Evolutionary conservation across 2,113 vertebrate genomes (phyloP).

Genomic region (Cranoglanis bouderius): DNA sequence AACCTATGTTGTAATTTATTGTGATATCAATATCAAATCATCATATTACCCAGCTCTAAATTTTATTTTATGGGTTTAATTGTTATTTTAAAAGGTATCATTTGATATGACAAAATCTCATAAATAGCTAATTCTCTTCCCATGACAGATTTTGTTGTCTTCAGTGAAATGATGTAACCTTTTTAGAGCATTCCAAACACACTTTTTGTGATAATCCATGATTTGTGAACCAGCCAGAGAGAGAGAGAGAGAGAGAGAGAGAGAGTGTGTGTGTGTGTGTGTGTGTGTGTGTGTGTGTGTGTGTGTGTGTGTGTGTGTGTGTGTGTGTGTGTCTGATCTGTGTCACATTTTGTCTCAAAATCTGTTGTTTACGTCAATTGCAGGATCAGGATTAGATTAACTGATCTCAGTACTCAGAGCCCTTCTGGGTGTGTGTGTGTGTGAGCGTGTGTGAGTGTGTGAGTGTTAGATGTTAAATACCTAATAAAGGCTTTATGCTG

Average conservation of each 20-base stretch:
- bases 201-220: not conserved
- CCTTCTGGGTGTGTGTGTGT: not conserved
- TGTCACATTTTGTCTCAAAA: not conserved
- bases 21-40: not conserved
- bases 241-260: too few relatives aligned
- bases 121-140: not conserved
- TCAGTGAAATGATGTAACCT: not conserved
- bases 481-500: not conserved
- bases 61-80: not conserved
- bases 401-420: slow-evolving; percentile 8
- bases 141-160: not conserved
- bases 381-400: slow-evolving; percentile 18
- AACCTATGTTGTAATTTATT: too few relatives aligned
- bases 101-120: not conserved
- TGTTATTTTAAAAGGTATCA: not conserved
- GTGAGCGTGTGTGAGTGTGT: not conserved
- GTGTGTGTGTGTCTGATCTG: not conserved
- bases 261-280: not conserved
- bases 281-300: not conserved
- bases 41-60: not conserved
- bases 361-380: slow-evolving; percentile 32
- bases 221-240: not conserved
- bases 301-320: slow-evolving; percentile 7
- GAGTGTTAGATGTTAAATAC: not conserved
- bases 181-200: slow-evolving; percentile 6